Conservation (phyloP, 2,888 invertebrate genomes). For the Lasioglossum vierecki region DNA sequence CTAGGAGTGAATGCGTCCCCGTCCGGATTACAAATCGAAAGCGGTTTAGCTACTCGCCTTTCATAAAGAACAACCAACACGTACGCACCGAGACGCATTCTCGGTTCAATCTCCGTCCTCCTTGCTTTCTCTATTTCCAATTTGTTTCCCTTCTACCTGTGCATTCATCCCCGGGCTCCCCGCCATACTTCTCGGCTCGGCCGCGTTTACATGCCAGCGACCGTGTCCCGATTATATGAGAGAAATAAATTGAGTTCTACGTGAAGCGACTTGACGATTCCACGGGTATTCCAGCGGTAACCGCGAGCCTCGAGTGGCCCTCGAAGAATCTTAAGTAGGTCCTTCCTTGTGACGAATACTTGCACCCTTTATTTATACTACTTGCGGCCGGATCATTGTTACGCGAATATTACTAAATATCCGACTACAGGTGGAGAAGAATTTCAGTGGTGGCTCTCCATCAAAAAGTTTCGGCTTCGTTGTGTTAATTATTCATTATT, state of each 20-base stretch:
- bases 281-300: conserved; percentile 47
- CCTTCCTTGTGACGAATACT: neutral
- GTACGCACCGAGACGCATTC: conserved; percentile 63
- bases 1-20: conserved; percentile 75
- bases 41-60: conserved; percentile 77
- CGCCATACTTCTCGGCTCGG: conserved; percentile 16
- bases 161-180: conserved; percentile 31
- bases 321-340: conserved; percentile 62
- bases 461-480: too few relatives aligned
- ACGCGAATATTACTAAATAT: too few relatives aligned
- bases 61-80: conserved; percentile 72
- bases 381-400: too few relatives aligned
- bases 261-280: conserved; percentile 74
- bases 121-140: conserved; percentile 47
- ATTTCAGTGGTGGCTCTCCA: too few relatives aligned
- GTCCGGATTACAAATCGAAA: conserved; percentile 79
- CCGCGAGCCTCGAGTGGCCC: conserved; percentile 52
- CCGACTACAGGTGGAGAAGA: too few relatives aligned
- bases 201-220: conserved; percentile 63
- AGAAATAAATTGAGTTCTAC: conserved; percentile 79
- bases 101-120: conserved; percentile 55
- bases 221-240: conserved; percentile 74
- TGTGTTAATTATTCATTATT: too few relatives aligned
- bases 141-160: conserved; percentile 43
- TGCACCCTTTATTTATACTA: too few relatives aligned